phyloP scores from a whole-genome alignment of 2,888 invertebrate genomes.

The Amphimallon solstitiale region DNA sequence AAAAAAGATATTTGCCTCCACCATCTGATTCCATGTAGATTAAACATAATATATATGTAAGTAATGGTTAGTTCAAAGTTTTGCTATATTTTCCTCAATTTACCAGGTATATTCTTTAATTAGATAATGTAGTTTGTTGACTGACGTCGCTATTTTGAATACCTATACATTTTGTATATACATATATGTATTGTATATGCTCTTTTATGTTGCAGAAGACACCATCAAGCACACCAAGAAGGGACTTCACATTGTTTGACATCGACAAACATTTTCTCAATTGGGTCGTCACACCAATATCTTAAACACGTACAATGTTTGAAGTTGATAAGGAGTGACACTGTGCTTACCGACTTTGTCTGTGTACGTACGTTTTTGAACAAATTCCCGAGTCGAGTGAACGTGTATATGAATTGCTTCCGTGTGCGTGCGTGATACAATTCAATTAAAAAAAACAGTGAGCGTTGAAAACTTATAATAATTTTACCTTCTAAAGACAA shows the following conservation, averaged over 20 bases:
- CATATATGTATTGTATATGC: too few species aligned
- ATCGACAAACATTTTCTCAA: slow-evolving; percentile 12
- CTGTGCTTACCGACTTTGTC: slow-evolving; percentile 4
- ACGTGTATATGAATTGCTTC: neutral
- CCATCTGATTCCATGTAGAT: too few species aligned
- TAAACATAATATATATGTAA: too few species aligned
- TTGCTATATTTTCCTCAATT: too few species aligned
- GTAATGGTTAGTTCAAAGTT: too few species aligned
- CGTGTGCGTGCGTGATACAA: too few species aligned
- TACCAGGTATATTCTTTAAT: too few species aligned
- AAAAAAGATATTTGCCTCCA: too few species aligned
- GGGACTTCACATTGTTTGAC: neutral
- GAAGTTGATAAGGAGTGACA: slow-evolving; percentile 14
- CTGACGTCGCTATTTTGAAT: too few species aligned
- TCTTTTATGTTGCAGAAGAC: slow-evolving; percentile 21
- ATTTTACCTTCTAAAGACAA: slow-evolving; percentile 10
- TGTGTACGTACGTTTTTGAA: neutral
- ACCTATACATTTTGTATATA: too few species aligned
- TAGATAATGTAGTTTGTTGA: too few species aligned
- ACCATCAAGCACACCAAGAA: slow-evolving; percentile 2
- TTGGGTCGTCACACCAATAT: slow-evolving; percentile 11
- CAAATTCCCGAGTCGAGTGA: neutral
- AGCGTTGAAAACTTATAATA: slow-evolving; percentile 3
- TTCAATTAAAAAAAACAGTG: neutral
- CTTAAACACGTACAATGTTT: slow-evolving; percentile 17